Percentiles rank a stretch among this genome's conserved stretches.
Conservation (phyloP, 2,888 invertebrate genomes). For the Platycheirus albimanus region DNA sequence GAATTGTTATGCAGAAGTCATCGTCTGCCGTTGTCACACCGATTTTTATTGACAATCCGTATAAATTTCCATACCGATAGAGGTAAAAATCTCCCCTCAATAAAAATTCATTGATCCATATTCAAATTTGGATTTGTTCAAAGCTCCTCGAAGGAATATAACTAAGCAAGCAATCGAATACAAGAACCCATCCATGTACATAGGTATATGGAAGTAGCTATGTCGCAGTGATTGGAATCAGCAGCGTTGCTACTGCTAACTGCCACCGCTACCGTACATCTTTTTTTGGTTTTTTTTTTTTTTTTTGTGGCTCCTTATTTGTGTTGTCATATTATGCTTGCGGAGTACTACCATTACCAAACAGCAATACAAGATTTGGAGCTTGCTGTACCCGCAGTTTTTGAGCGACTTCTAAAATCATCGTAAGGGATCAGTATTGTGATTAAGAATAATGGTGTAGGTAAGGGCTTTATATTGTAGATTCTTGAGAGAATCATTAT, state of each 20-base stretch:
- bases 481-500: no score
- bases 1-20: slow-evolving; percentile 67
- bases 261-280: background rate
- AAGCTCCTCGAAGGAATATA: slow-evolving; percentile 7
- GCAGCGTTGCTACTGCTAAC: background rate
- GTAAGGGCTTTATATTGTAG: no score
- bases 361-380: background rate
- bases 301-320: background rate
- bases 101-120: slow-evolving; percentile 73
- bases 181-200: no score
- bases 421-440: background rate
- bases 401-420: background rate
- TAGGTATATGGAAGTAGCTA: no score
- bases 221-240: slow-evolving; percentile 63
- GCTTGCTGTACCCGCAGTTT: background rate
- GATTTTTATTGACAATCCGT: slow-evolving; percentile 71
- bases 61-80: slow-evolving; percentile 68
- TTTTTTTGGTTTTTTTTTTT: background rate
- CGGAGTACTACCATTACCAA: no score
- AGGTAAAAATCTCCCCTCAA: slow-evolving; percentile 59
- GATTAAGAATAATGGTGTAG: no score
- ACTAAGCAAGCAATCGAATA: slow-evolving; percentile 1
- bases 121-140: slow-evolving; percentile 65
- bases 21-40: slow-evolving; percentile 62
- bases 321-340: no score